Base-by-base conservation (phyloP, 2,888 invertebrate genomes). In the Drosophila rellima region DNA sequence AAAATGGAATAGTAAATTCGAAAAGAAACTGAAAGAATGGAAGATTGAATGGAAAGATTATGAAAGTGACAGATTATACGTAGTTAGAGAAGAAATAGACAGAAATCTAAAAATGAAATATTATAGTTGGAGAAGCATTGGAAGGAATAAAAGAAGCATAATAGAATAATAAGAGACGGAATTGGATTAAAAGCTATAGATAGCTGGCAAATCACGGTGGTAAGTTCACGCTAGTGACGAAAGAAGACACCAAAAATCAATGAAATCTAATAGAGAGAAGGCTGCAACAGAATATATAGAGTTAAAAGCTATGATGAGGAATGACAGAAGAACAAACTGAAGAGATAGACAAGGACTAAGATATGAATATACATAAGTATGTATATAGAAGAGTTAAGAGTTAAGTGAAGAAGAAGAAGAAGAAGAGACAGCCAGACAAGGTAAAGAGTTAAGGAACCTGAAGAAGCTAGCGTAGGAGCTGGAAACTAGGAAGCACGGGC, bases 371-470 rank as follows among this genome's bases (percentile, higher is more conserved):
- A 17, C 4, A 7, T 42, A 10, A 17, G 18, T 18, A 40, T 10
- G 3, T 1, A 11, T 20, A 13, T 6, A 20, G 6, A 20, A 42
- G 33, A 18, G 13, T 35, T 35, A 8, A 7, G 17, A 35, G 35
- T n/a, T n/a, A n/a, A n/a, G n/a, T n/a, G n/a, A n/a, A 45, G 15
- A 15, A 35, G 26, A 18, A 29, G 31, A 20, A 29, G 29, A 31
- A 17, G 15, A 17, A n/a, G 29, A 44, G 42, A 15, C 39, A 47
- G 29, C 23, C 56, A 57, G 57, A 57, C 56, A 57, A 57, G 37
- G 26, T 18, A 39, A 57, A 48, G 57, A 57, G 57, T 56, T 56
- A 26, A 56, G 56, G 23, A 56, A 56, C 56, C 45, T 56, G 44
- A 56, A 59, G 57, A 59, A 39, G 48, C 37, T 42, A 39, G 45